phyloP scores from a whole-genome alignment of 2,113 vertebrate genomes.

The Microtus montanus region DNA sequence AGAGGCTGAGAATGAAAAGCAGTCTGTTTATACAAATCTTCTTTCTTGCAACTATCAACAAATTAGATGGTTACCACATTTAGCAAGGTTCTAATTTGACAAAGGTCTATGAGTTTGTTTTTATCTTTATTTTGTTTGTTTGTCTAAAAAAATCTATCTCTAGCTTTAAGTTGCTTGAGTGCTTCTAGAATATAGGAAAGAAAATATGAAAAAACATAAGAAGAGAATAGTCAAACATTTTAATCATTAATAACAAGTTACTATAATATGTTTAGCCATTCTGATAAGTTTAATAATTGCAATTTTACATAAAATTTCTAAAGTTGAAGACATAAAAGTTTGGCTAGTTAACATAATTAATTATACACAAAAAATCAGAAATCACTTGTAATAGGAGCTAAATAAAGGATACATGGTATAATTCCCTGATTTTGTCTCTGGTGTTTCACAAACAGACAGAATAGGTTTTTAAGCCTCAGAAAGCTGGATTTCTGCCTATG shows the following conservation, averaged over 20 bases:
- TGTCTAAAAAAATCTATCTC: neutral
- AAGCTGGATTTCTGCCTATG: neutral
- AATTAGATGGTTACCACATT: neutral
- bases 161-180: neutral
- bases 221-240: neutral
- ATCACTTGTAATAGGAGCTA: neutral
- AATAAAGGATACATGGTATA: neutral
- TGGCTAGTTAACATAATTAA: neutral
- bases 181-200: neutral
- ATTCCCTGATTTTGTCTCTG: neutral
- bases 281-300: neutral
- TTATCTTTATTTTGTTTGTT: neutral
- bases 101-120: neutral
- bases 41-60: neutral
- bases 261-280: neutral
- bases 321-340: neutral
- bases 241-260: neutral
- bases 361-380: neutral
- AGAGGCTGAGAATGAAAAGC: too few species aligned
- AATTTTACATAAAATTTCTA: neutral
- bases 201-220: neutral
- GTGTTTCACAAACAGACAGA: neutral
- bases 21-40: neutral
- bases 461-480: neutral
- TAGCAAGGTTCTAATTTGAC: neutral